Evolutionary conservation across 2,113 vertebrate genomes (phyloP), one percentile per base, ranked within the genome.

Genomic region (Ranitomeya variabilis): DNA sequence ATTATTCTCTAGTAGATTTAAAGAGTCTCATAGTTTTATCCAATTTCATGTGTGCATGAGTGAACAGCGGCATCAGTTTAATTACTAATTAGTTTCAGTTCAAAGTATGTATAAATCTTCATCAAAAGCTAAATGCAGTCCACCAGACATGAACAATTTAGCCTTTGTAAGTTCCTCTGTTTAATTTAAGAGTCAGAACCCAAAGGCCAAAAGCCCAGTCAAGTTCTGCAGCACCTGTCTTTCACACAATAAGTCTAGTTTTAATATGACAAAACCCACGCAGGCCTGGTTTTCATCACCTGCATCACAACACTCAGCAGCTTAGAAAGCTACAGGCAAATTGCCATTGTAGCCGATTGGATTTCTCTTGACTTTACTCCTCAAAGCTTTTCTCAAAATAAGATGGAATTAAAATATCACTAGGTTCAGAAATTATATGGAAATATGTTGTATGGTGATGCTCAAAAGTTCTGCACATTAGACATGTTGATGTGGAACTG

Each of bases 71-170:
- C 23, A 79, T 85, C 82, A 79, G 60, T 79, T 85, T 89, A 89
- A 89, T 85, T 76, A 84, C 60, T 86, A 88, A 89, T 86, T 23
- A 60, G n/a, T 78, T 69, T 21, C 86, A 90, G 80, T 88, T 60
- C 76, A 89, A 0, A 91, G 19, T 78, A 69, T 37, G 80, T 71
- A 3, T 88, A 90, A 91, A 91, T 89, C 91, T 89, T 86, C 80
- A 79, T 82, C 71, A 89, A 52, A 62, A 66, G 76, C 82, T 79
- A 80, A 86, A 54, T 90, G 19, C 18, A 89, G 76, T 89, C 89
- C 77, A 90, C 91, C 90, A 81, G 83, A 0, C 0, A 37, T 80
- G 23, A 91, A 90, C 80, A 90, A 88, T 91, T 90, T 89, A 91
- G 77, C 86, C 89, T 80, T 89, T 91, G 87, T 90, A 66, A 90